Evolutionary conservation across 2,113 vertebrate species (phyloP).

Genomic region (Clarias gariepinus): DNA sequence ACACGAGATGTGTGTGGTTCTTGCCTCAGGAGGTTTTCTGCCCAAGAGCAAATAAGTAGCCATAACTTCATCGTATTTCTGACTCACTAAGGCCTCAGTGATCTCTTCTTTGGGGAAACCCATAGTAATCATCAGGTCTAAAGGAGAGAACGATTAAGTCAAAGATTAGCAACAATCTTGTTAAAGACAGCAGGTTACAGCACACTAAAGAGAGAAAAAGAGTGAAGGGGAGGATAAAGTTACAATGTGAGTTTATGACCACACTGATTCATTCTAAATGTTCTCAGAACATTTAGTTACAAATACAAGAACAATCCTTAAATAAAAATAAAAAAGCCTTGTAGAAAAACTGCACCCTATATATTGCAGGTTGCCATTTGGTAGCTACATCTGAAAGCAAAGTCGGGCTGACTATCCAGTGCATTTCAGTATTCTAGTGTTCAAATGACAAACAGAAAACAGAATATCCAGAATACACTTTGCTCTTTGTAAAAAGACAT

Average conservation of each 20-base stretch:
- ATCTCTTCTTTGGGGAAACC: constrained; percentile 97
- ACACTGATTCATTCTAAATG: neutral
- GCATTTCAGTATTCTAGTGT: neutral
- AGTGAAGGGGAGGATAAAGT: too few relatives aligned
- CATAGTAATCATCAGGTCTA: constrained; percentile 98
- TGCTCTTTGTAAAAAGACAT: neutral
- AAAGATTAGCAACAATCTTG: neutral
- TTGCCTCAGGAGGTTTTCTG: constrained; percentile 93
- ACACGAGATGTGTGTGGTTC: constrained; percentile 42
- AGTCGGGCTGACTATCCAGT: neutral
- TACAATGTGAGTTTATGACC: neutral
- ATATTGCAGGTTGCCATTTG: neutral
- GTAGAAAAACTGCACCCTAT: neutral
- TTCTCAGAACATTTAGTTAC: neutral
- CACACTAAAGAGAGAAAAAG: neutral
- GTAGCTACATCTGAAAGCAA: neutral
- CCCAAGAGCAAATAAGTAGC: constrained; percentile 95
- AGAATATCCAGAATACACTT: neutral
- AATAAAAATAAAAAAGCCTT: neutral
- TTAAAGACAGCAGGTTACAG: neutral
- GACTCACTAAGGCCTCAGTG: constrained; percentile 86
- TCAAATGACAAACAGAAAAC: neutral
- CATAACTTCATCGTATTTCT: constrained; percentile 97
- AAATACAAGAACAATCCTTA: neutral
- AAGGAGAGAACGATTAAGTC: neutral